phyloP scores from a whole-genome alignment of 2,888 invertebrate species.

The Deilephila porcellus region DNA sequence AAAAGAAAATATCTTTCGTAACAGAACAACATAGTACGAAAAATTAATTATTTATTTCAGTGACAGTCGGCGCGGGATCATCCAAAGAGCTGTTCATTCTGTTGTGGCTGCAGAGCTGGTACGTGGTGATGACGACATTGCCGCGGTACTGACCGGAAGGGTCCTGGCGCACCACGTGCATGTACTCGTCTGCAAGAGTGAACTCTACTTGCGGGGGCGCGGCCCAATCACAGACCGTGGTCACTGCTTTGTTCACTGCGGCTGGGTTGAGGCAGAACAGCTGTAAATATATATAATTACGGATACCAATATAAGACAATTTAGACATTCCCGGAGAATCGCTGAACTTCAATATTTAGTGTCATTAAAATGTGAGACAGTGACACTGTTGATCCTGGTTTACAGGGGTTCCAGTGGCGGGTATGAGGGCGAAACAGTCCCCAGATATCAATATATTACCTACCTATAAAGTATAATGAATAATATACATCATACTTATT shows the following conservation, averaged over 20 bases:
- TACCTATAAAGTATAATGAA: too few species aligned
- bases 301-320: too few species aligned
- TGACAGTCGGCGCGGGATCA: slow-evolving; percentile 3
- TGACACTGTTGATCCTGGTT: too few species aligned
- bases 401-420: too few species aligned
- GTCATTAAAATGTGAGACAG: too few species aligned
- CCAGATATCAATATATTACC: too few species aligned
- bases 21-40: too few species aligned
- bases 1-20: too few species aligned
- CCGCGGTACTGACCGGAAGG: slow-evolving; percentile 63
- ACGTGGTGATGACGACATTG: slow-evolving; percentile 70
- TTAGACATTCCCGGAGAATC: too few species aligned
- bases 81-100: slow-evolving; percentile 37
- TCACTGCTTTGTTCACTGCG: slow-evolving; percentile 63
- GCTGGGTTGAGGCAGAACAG: slow-evolving; percentile 70
- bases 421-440: too few species aligned
- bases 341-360: neutral
- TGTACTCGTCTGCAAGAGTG: slow-evolving; percentile 69
- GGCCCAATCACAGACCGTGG: slow-evolving; percentile 72
- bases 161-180: slow-evolving; percentile 71
- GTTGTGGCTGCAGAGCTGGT: slow-evolving; percentile 68
- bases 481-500: too few species aligned
- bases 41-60: slow-evolving; percentile 19
- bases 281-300: slow-evolving; percentile 50
- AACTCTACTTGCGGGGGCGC: slow-evolving; percentile 73